Base-by-base conservation (phyloP, 2,113 vertebrate species). In the Oceanites oceanicus region DNA sequence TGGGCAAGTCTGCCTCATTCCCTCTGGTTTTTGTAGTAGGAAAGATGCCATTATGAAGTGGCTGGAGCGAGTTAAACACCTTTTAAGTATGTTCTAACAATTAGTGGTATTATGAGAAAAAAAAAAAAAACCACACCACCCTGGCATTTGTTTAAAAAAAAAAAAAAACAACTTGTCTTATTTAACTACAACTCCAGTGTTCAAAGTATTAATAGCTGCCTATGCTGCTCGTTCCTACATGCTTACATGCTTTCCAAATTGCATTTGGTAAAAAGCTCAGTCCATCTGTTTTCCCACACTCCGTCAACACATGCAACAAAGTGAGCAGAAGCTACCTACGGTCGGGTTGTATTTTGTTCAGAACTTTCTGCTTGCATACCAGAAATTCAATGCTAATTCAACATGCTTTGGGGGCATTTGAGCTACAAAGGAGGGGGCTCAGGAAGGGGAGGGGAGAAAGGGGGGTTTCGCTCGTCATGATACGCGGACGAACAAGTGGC, bases 251-350 rank as follows among this genome's bases (percentile, higher is more conserved):
- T 96, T 97, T 97, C 61, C 92, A 93, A 97, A 97, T 97, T 91
- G 92, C 94, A 95, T 97, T 94, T 94, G 82, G 82, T 95, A 90
- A 96, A 90, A 96, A 97, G 94, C 90, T 78, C 8, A 6, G 88
- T 85, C 97, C 97, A 97, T 95, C 97, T 97, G 96, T 97, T 97
- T 97, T 97, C 97, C 97, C 97, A 98, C 97, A 98, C 93, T 97
- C 88, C 26, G 16, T 66, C 67, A 85, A 88, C 77, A 70, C 80
- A 53, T 30, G 81, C 75, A 94, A 70, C 66, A 75, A 90, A 97
- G 95, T 45, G 78, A 92, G 90, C 79, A 92, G 80, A 77, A 86
- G 59, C 74, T 96, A 97, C 96, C 96, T 97, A 91, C 9, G 5
- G 47, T n/a, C 80, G 59, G 47, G 81, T 16, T 75, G 73, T n/a